phyloP scores from a whole-genome alignment of 2,113 vertebrate species.

The Vulpes ferrilata region DNA sequence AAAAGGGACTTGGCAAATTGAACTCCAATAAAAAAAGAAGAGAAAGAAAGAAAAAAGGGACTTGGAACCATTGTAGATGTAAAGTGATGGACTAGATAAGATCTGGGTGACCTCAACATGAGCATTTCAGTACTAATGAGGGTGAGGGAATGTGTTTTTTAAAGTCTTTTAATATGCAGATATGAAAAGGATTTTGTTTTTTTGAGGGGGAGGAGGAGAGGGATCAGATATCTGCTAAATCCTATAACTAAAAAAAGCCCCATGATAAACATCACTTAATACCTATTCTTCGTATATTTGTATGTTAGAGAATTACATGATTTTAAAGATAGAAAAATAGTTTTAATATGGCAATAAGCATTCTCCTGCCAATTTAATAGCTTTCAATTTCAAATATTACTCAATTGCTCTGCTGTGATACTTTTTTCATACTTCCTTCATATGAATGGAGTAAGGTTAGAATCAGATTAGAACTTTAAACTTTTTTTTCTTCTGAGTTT shows the following conservation, averaged over 20 bases:
- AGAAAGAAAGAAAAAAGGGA: not conserved
- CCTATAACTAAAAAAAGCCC: not conserved
- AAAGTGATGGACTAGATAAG: not conserved
- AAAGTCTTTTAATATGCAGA: not conserved
- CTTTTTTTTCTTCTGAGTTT: not conserved
- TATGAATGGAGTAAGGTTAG: constrained; percentile 40
- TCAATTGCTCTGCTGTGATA: not conserved
- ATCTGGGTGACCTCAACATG: not conserved
- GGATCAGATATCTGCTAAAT: not conserved
- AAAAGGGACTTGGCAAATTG: not conserved
- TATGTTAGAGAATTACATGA: constrained; percentile 46
- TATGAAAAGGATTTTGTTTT: constrained; percentile 6
- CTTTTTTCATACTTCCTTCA: constrained; percentile 23
- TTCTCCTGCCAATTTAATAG: not conserved
- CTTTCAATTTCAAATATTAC: constrained; percentile 64
- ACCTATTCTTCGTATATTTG: constrained; percentile 7
- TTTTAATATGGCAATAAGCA: constrained; percentile 55
- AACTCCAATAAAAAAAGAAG: no score
- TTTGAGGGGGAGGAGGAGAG: not conserved
- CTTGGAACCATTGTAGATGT: not conserved
- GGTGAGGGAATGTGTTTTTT: not conserved
- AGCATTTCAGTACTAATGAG: not conserved
- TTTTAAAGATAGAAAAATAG: constrained; percentile 65
- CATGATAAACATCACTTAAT: not conserved
- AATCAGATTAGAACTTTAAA: constrained; percentile 55